phyloP scores from a whole-genome alignment of 2,113 vertebrate species.

The Meleagris gallopavo region DNA sequence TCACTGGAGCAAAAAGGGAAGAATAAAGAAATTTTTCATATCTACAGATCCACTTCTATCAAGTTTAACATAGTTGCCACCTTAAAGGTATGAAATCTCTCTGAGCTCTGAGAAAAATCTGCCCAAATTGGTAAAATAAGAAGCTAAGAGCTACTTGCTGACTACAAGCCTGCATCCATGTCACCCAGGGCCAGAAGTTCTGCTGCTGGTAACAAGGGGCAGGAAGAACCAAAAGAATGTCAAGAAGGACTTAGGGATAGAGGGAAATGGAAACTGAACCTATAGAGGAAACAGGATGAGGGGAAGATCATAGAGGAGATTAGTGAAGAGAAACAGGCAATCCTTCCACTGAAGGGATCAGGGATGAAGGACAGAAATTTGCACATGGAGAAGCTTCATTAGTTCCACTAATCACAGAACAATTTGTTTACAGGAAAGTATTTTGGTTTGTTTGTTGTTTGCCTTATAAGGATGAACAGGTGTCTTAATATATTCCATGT shows the following conservation, averaged over 20 bases:
- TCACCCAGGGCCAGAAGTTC: neutral
- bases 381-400: conserved; percentile 28
- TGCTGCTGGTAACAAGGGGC: neutral
- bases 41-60: neutral
- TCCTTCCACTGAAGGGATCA: neutral
- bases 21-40: neutral
- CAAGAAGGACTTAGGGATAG: neutral
- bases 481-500: conserved; percentile 32
- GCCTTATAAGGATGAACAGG: conserved; percentile 48
- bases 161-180: neutral
- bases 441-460: conserved; percentile 37
- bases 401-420: conserved; percentile 42
- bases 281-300: neutral
- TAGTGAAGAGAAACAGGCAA: neutral
- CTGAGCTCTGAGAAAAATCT: neutral
- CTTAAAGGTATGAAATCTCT: neutral
- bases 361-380: neutral
- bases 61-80: neutral
- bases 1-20: neutral
- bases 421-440: conserved; percentile 36
- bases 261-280: neutral
- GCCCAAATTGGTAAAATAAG: neutral
- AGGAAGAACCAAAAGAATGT: neutral
- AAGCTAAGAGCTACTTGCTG: neutral
- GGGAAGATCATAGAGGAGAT: neutral